These are phyloP conservation scores for Orthosia cruda DNA, from an alignment of 2,888 invertebrate genomes.

Conservation along the genomic window DNA sequence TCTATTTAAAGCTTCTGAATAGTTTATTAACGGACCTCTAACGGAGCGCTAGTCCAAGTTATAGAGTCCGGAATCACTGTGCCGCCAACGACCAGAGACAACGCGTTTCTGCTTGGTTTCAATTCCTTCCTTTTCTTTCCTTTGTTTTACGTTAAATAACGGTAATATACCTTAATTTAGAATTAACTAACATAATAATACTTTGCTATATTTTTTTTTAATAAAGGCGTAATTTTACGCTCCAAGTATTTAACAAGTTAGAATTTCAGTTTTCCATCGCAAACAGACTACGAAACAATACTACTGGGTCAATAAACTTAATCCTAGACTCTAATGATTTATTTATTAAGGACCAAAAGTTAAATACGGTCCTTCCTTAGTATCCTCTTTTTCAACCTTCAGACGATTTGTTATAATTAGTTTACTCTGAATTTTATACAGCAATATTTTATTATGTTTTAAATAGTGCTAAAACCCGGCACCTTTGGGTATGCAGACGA, in stretches of 20 bases:
- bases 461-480: background rate
- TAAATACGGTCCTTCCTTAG: background rate
- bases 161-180: too few species aligned
- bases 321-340: conserved; percentile 28
- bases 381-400: background rate
- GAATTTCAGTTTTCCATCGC: background rate
- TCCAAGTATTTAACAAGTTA: conserved; percentile 6
- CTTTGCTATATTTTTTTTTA: too few species aligned
- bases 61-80: background rate
- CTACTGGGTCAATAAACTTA: background rate
- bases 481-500: too few species aligned
- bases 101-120: too few species aligned
- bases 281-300: background rate
- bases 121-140: too few species aligned
- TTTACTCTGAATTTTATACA: background rate
- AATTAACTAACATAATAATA: too few species aligned
- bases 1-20: conserved; percentile 88
- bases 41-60: conserved; percentile 57
- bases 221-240: too few species aligned
- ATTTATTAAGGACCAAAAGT: conserved; percentile 37
- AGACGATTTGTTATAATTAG: background rate
- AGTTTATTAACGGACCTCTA: conserved; percentile 79
- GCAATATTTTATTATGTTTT: background rate
- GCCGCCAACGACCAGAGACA: too few species aligned
- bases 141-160: too few species aligned